These are phyloP conservation scores for Agrochola macilenta DNA, from an alignment of 2,888 invertebrate genomes.

Conservation along the genomic window DNA sequence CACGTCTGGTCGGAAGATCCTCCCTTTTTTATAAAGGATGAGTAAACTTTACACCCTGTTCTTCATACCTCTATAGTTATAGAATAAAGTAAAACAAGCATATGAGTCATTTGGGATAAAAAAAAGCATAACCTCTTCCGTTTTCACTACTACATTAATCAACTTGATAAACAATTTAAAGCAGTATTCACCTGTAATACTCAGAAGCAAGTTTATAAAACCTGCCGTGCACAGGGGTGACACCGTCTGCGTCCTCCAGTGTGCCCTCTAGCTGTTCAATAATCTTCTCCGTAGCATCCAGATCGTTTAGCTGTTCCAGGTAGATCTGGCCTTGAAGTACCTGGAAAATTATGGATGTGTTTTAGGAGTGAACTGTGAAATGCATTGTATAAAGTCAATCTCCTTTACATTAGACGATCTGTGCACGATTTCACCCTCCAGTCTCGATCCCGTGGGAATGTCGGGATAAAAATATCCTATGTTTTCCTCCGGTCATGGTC, in stretches of 20 bases:
- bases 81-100: neutral
- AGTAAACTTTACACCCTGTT: neutral
- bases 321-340: slow-evolving; percentile 96
- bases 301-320: slow-evolving; percentile 94
- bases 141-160: neutral
- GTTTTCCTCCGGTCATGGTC: too few relatives aligned
- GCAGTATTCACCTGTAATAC: slow-evolving; percentile 92
- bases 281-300: slow-evolving; percentile 95
- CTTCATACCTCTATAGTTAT: neutral
- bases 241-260: slow-evolving; percentile 97
- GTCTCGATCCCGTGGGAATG: too few relatives aligned
- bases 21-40: neutral
- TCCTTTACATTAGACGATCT: too few relatives aligned
- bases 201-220: slow-evolving; percentile 98
- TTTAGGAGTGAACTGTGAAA: too few relatives aligned
- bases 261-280: slow-evolving; percentile 96
- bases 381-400: too few relatives aligned
- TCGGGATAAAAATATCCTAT: too few relatives aligned
- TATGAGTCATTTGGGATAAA: neutral
- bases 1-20: neutral
- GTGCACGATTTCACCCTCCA: too few relatives aligned
- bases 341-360: slow-evolving; percentile 70
- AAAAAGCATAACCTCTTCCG: neutral
- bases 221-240: slow-evolving; percentile 97
- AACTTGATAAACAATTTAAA: neutral